A percentile compares a stretch with the other conserved stretches of the same genome.
These are phyloP conservation scores for Drosophila pseudotakahashii DNA, from an alignment of 2,888 invertebrate species.

Conservation along the genomic window DNA sequence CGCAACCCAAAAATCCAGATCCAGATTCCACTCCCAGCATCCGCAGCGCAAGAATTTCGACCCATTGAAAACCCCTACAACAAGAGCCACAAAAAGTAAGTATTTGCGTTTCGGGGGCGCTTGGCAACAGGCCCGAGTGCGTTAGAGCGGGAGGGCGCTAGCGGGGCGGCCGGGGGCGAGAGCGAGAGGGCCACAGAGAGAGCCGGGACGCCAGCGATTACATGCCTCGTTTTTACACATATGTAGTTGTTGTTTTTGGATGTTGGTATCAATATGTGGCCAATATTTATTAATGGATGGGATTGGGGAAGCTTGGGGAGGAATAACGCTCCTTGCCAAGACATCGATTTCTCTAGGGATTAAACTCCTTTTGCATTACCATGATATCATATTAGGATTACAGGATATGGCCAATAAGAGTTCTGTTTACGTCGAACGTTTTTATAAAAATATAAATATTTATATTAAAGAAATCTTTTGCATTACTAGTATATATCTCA, in stretches of 20 bases:
- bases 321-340: slow-evolving; percentile 1
- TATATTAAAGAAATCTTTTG: too few relatives aligned
- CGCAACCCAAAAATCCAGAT: slow-evolving; percentile 25
- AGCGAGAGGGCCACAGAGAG: slow-evolving; percentile 17
- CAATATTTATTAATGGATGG: slow-evolving; percentile 22
- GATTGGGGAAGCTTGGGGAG: too few relatives aligned
- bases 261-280: slow-evolving; percentile 23
- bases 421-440: background rate
- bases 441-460: too few relatives aligned
- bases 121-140: slow-evolving; percentile 75
- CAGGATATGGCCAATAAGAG: background rate
- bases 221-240: slow-evolving; percentile 20
- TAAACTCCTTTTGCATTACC: background rate
- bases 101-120: slow-evolving; percentile 61
- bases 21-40: slow-evolving; percentile 20
- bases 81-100: slow-evolving; percentile 63
- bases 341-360: slow-evolving; percentile 14
- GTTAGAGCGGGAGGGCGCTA: slow-evolving; percentile 3
- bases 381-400: background rate
- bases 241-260: slow-evolving; percentile 1
- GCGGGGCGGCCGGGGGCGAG: background rate
- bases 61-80: slow-evolving; percentile 14
- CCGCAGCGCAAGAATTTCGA: slow-evolving; percentile 15
- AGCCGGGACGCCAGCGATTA: slow-evolving; percentile 41
- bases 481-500: too few relatives aligned